A percentile compares a stretch with the other conserved stretches of the same genome.
Evolutionary conservation across 2,113 vertebrate genomes (phyloP).

Genomic region (Laticauda laticaudata): DNA sequence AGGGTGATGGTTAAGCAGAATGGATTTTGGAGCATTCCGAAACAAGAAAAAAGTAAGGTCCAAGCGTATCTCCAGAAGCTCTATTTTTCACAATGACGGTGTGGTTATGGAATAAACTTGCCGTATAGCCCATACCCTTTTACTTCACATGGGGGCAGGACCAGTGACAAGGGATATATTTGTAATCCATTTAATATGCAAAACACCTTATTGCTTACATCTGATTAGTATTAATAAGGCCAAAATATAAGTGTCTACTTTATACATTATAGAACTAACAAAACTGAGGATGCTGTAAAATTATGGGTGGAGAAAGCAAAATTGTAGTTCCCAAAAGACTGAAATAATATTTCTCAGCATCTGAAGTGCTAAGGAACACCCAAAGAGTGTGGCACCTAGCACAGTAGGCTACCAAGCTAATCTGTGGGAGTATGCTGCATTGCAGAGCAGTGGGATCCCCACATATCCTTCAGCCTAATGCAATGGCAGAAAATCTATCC

Average conservation of each 20-base stretch:
- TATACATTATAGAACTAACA: background rate
- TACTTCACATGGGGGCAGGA: background rate
- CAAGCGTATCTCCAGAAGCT: background rate
- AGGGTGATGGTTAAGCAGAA: background rate
- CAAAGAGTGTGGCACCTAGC: background rate
- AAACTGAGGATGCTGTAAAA: background rate
- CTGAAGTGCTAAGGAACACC: background rate
- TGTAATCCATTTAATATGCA: background rate
- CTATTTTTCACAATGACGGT: background rate
- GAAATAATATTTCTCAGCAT: background rate
- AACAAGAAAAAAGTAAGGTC: background rate
- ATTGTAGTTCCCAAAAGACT: background rate
- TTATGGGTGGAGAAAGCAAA: background rate
- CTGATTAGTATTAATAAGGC: background rate
- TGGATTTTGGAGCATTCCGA: background rate
- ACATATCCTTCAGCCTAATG: background rate
- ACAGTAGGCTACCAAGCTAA: background rate
- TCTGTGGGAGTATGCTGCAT: background rate
- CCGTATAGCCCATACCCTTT: background rate
- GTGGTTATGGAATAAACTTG: background rate
- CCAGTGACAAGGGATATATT: background rate
- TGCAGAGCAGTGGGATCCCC: background rate
- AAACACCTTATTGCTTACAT: background rate
- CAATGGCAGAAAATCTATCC: background rate
- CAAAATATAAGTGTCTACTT: background rate